Percentiles rank a stretch among this genome's conserved stretches.
phyloP scores from a whole-genome alignment of 2,113 vertebrate genomes.

The Puffinus mauretanicus region DNA sequence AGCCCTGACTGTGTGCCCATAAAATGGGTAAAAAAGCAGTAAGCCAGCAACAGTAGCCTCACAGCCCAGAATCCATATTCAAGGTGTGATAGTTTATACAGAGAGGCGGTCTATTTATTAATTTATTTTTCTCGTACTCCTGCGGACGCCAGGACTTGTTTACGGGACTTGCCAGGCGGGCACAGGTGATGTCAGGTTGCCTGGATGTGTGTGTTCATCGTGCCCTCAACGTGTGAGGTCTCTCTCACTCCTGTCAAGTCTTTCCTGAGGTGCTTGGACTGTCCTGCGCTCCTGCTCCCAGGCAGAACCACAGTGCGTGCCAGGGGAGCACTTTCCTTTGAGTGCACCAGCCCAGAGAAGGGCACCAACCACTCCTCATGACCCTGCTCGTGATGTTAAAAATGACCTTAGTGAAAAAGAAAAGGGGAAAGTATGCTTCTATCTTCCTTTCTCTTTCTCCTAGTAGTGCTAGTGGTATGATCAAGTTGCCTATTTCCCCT shows the following conservation, averaged over 20 bases:
- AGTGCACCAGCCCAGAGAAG: not conserved
- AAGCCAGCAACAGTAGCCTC: not conserved
- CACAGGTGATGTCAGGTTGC: not conserved
- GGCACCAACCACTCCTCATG: not conserved
- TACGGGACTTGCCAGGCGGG: not conserved
- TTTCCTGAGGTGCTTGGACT: not conserved
- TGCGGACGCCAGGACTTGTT: rapidly evolving
- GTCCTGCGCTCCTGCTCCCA: not conserved
- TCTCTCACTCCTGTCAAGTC: not conserved
- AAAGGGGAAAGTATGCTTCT: not conserved
- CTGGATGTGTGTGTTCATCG: not conserved
- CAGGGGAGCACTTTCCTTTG: not conserved
- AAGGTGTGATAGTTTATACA: not conserved
- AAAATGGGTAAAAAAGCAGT: not conserved
- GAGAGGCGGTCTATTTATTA: not conserved
- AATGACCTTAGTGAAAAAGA: not conserved
- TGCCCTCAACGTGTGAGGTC: not conserved
- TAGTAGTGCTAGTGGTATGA: not conserved
- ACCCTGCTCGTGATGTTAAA: not conserved
- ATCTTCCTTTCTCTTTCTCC: not conserved
- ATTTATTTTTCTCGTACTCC: not conserved
- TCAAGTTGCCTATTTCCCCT: not conserved
- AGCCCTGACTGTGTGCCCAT: not conserved
- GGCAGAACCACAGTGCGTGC: not conserved
- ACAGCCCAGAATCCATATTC: not conserved